Percentiles rank a stretch among this genome's conserved stretches.
Evolutionary conservation across 2,797 vertebrate genomes (phyloP).

Genomic region (Adelosebastes latens): DNA sequence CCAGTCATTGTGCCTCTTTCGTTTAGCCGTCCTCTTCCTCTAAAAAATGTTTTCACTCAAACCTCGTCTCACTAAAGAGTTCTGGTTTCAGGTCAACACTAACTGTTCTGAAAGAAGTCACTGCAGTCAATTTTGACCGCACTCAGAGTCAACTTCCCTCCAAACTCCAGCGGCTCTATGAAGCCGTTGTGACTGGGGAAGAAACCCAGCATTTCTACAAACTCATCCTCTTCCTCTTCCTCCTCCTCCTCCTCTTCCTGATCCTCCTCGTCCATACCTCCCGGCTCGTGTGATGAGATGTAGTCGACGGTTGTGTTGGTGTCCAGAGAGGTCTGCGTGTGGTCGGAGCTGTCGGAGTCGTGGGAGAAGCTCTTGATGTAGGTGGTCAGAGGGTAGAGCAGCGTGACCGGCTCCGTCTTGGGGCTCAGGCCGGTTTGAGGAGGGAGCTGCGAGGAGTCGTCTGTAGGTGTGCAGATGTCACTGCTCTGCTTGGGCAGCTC

Average conservation of each 20-base stretch:
- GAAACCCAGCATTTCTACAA: slow-evolving; percentile 47
- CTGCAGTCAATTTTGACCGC: slow-evolving; percentile 84
- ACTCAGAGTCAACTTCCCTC: slow-evolving; percentile 87
- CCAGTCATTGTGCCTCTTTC: not conserved
- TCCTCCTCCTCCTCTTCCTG: slow-evolving; percentile 52
- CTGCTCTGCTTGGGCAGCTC: slow-evolving; percentile 57
- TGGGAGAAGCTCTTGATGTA: slow-evolving; percentile 85
- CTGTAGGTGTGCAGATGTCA: not conserved
- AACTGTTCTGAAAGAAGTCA: slow-evolving; percentile 61
- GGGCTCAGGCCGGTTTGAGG: not conserved
- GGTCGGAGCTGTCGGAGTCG: slow-evolving; percentile 67
- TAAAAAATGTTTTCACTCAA: not conserved
- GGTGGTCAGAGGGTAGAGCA: slow-evolving; percentile 48
- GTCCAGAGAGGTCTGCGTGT: slow-evolving; percentile 71
- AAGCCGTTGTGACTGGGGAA: slow-evolving; percentile 69
- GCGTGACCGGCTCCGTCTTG: not conserved
- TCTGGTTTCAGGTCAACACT: slow-evolving; percentile 2
- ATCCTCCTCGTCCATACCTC: slow-evolving; percentile 53
- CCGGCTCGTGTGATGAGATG: slow-evolving; percentile 73
- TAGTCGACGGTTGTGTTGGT: slow-evolving; percentile 59
- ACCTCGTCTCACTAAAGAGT: not conserved
- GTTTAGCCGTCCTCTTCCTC: not conserved
- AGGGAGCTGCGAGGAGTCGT: not conserved
- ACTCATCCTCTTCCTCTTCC: not conserved
- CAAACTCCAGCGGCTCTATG: slow-evolving; percentile 20